Conservation (phyloP, 2,113 vertebrate genomes). For the Sylvilagus bachmani region DNA sequence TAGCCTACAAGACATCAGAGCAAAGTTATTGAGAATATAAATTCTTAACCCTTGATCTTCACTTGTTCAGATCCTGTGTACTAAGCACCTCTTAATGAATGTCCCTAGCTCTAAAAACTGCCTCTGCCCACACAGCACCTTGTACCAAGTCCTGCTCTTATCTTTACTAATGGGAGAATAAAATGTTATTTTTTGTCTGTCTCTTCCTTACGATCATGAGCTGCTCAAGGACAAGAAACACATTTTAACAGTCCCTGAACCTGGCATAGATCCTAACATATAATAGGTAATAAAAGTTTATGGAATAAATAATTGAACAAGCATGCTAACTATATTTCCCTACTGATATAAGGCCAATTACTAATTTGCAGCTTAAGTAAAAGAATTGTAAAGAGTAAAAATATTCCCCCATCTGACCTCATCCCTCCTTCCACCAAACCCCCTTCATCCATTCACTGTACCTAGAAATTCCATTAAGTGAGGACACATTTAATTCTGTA, state of each 20-base stretch:
- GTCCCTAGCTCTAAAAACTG: neutral
- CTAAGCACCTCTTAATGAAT: neutral
- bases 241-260: neutral
- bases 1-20: slow-evolving; percentile 40
- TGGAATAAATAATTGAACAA: slow-evolving; percentile 19
- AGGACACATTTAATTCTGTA: slow-evolving; percentile 17
- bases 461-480: neutral
- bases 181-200: neutral
- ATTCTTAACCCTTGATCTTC: neutral
- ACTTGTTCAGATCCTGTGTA: neutral
- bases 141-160: neutral
- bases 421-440: neutral
- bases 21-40: slow-evolving; percentile 2
- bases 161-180: neutral
- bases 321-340: neutral
- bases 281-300: slow-evolving; percentile 13
- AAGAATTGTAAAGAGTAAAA: slow-evolving; percentile 21
- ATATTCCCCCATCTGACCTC: neutral
- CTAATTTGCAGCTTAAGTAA: neutral
- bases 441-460: neutral
- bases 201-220: neutral
- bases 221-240: neutral
- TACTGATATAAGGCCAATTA: neutral
- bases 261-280: neutral
- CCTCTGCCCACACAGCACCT: neutral